Base-by-base conservation (phyloP, 2,888 invertebrate genomes). In the Drosophila quasianomalipes region DNA sequence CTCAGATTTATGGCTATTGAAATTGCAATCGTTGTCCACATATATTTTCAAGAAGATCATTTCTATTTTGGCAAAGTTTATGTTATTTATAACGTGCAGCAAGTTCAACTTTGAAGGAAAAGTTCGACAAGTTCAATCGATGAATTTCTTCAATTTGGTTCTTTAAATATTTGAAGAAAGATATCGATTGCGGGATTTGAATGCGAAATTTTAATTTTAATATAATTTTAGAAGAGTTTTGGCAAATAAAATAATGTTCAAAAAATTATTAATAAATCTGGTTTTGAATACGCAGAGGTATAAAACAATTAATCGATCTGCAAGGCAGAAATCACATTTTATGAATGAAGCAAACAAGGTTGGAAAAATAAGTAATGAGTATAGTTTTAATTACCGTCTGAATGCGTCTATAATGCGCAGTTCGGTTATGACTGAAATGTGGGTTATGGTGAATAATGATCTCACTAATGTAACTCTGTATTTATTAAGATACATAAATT, bases 1-100 rank as follows among this genome's bases (percentile, higher is more conserved):
- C 7, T 6, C 22, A 61, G 55, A 85, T 80, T 84, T 75, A 84
- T 86, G 67, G 44, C 51, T 52, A 74, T 75, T 74, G 76, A 65
- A 69, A 69, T 57, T 52, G 75, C 70, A 74, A 79, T 74, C 51
- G 72, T 55, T 58, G 44, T 59, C 49, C 41, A 49, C 52, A 75
- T 71, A 70, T 71, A 68, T 66, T 54, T 61, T 63, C 51, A 55
- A 70, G 65, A 59, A 63, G 59, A 53, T 66, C 47, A 9, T 10
- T 35, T 47, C 14, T 63, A 2, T 53, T 26, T 4, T 16, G 14
- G 14, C 1, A 9, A 68, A 57, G 6, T 35, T 19, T 26, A 55
- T 47, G 28, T 41, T 30, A 41, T 37, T 35, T 55, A 47, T 53
- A 22, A 30, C 16, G 1, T 28, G 28, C n/a, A 28, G 12, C 12